Conservation (phyloP, 2,888 invertebrate species). For the Myathropa florea region DNA sequence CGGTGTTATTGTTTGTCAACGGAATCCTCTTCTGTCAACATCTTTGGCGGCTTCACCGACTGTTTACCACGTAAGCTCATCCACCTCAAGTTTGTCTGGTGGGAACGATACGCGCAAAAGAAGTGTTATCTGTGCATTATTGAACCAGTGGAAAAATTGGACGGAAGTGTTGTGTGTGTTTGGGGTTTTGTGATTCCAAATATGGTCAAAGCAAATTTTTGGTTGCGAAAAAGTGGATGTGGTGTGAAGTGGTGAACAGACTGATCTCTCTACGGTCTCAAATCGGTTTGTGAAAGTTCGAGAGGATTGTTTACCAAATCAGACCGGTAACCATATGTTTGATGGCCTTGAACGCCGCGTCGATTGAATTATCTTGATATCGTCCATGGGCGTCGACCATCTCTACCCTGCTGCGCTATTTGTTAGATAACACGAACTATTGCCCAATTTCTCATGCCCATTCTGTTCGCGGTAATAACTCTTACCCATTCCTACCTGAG, state of each 20-base stretch:
- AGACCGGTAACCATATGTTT: not conserved
- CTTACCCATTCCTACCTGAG: no score
- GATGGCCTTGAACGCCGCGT: not conserved
- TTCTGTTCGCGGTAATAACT: no score
- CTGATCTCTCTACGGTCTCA: not conserved
- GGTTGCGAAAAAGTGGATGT: not conserved
- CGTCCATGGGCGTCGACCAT: not conserved
- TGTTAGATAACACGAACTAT: not conserved
- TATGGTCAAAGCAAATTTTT: no score
- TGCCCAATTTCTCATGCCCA: no score
- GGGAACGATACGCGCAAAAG: not conserved
- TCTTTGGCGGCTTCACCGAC: not conserved
- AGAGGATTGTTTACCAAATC: not conserved
- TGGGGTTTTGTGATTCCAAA: no score
- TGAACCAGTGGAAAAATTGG: not conserved
- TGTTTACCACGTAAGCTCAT: constrained; percentile 3
- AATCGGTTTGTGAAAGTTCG: not conserved
- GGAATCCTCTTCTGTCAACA: not conserved
- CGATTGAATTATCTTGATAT: not conserved
- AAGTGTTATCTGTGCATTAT: not conserved
- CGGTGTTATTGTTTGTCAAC: not conserved
- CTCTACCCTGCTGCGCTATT: not conserved
- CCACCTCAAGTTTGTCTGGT: not conserved
- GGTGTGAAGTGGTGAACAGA: not conserved
- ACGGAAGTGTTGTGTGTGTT: not conserved